Evolutionary conservation across 2,888 invertebrate species (phyloP), one percentile per base, ranked within the genome.

Genomic region (Epinotia bilunana): DNA sequence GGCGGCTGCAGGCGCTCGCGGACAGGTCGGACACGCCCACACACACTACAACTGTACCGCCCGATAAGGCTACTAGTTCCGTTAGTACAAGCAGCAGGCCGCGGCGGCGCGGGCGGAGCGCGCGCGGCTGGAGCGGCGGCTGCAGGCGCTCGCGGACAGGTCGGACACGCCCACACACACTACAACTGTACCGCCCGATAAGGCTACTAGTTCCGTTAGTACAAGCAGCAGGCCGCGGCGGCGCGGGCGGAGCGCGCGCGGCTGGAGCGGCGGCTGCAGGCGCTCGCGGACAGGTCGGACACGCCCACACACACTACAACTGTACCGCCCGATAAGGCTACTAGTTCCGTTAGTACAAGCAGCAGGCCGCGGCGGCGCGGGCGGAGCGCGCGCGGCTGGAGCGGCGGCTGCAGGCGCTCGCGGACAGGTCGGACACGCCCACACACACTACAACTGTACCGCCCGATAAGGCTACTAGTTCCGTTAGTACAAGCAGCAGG

Each of bases 131-230:
- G 78, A 72, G 3, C 82, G 83, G 16, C 89, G 89, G 78, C 80
- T 91, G 18, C 85, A 87, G 0, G 65, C 77, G 0, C 86, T 91
- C 0, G 70, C 83, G 0, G 85, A 83, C 6, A 90, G 90, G 91
- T 89, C 78, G 81, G 53, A 28, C 23, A 28, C 23, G 3, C 3
- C n/a, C n/a, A n/a, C n/a, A n/a, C 23, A 28, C 3, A 3, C 3
- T 28, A 28, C 23, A 28, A 20, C 1, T 20, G 20, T 20, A 20
- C 20, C 20, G 20, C 20, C 20, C 2, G 20, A 20, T 20, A 20
- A 20, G 20, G 20, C 20, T 20, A 20, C 20, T 20, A 20, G 20
- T 20, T 20, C 20, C 20, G n/a, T n/a, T n/a, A 64, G 11, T 28
- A 46, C 84, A 16, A 85, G 90, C 72, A 83, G 88, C 77, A 82